Percentiles rank a stretch among this genome's conserved stretches.
Conservation (phyloP, 2,888 invertebrate genomes). For the Zootermopsis nevadensis region DNA sequence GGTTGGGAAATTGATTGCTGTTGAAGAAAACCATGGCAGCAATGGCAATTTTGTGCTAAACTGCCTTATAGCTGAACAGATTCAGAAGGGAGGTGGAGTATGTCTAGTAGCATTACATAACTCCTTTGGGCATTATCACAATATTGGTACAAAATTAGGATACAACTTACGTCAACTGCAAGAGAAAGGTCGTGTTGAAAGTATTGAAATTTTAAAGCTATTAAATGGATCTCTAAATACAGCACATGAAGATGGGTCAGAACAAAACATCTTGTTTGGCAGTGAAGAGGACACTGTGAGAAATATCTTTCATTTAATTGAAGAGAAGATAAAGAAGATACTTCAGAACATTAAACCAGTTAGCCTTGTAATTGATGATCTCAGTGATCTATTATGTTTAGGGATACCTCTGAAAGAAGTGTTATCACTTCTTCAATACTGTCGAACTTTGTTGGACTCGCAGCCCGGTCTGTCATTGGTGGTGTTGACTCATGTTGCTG, state of each 20-base stretch:
- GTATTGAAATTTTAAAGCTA: conserved; percentile 67
- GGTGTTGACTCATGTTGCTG: conserved; percentile 44
- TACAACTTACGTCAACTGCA: conserved; percentile 72
- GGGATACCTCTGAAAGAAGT: conserved; percentile 68
- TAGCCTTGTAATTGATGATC: conserved; percentile 76
- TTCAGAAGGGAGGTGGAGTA: conserved; percentile 70
- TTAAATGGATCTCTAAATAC: conserved; percentile 53
- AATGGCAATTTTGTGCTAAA: conserved; percentile 80
- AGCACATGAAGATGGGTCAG: conserved; percentile 51
- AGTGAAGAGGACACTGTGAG: conserved; percentile 59
- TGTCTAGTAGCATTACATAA: conserved; percentile 78
- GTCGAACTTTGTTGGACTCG: conserved; percentile 60
- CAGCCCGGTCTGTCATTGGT: conserved; percentile 35
- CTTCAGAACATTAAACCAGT: conserved; percentile 62
- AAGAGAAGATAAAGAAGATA: conserved; percentile 62
- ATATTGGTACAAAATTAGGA: conserved; percentile 78
- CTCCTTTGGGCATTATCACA: conserved; percentile 77
- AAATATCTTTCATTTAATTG: conserved; percentile 63
- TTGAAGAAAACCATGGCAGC: conserved; percentile 76
- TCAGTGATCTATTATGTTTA: conserved; percentile 77
- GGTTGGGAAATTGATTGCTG: conserved; percentile 69
- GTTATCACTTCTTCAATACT: conserved; percentile 65
- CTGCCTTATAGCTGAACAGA: conserved; percentile 71
- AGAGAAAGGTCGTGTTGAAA: conserved; percentile 64
- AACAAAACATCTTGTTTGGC: conserved; percentile 56